Base-by-base conservation (phyloP, 2,888 invertebrate species). In the Andrena bucephala region DNA sequence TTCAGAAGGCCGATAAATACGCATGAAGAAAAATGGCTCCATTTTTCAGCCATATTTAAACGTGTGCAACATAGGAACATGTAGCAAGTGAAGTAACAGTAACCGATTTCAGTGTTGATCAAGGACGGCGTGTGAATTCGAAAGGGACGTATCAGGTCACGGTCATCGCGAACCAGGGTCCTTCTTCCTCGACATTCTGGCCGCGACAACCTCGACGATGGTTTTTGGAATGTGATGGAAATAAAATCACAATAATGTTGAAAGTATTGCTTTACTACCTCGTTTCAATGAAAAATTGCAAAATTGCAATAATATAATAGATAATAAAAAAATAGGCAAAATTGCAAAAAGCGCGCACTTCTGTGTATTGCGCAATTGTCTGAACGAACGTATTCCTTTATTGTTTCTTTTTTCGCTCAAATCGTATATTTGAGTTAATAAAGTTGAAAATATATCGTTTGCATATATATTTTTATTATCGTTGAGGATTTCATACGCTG, bases 81-180 rank as follows among this genome's bases (percentile, higher is more conserved):
- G 42, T 16, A 54, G 24, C 6, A 36, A 63, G 31, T 8, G 71
- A 57, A 71, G 59, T 75, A 75, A 85, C 73, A 83, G 75, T 66
- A 66, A 68, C 70, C 54, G 69, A 80, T 73, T 71, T 74, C 69
- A 77, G 70, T 70, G 66, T 78, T 59, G 24, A 67, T 54, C 83
- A 86, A 86, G 82, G 87, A 86, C 84, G 54, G 52, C 66, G 65
- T 33, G 73, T 20, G 73, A 82, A 85, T 85, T 87, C 72, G 84
- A 87, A 87, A 86, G 84, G 86, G 79, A 82, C 77, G 79, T 62
- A 52, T 69, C 52, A 67, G 82, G 80, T 87, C 86, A 86, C 86
- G 86, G 84, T 86, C 84, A 81, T 69, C 74, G 76, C 48, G 50
- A 60, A 68, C 29, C 24, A 50, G 24, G 20, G 73, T 83, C 77